Evolutionary conservation across 1,140 invertebrate genomes (phyloP).

Genomic region (Atta texana): DNA sequence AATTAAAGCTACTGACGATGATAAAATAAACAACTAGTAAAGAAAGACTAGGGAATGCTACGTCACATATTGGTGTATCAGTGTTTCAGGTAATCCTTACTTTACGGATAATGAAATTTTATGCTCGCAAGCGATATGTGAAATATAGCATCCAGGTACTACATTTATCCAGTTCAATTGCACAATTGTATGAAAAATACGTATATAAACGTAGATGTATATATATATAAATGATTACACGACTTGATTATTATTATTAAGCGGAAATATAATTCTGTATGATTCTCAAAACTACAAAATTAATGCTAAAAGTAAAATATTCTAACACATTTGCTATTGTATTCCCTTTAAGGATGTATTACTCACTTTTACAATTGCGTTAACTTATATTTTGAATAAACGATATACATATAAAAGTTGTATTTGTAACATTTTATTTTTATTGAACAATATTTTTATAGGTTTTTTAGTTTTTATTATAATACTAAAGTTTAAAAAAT

Average conservation of each 20-base stretch:
- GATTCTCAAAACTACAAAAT: constrained; percentile 40
- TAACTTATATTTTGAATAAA: too few species aligned
- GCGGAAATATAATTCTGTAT: constrained; percentile 67
- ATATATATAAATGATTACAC: constrained; percentile 70
- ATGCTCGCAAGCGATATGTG: constrained; percentile 33
- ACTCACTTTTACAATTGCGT: too few species aligned
- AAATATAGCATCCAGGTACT: constrained; percentile 49
- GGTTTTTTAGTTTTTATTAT: too few species aligned
- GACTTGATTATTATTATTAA: constrained; percentile 71
- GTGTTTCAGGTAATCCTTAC: background rate
- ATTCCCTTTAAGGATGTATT: background rate
- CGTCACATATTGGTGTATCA: constrained; percentile 28
- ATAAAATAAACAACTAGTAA: constrained; percentile 14
- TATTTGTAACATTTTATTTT: too few species aligned
- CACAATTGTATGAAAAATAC: constrained; percentile 78
- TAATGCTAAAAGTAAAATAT: constrained; percentile 67
- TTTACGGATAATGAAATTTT: constrained; percentile 26
- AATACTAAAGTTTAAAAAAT: too few species aligned
- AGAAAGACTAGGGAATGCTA: constrained; percentile 46
- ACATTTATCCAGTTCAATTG: constrained; percentile 66
- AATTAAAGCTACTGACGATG: constrained; percentile 18
- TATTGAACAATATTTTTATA: too few species aligned
- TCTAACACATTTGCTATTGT: constrained; percentile 57
- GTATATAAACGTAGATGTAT: constrained; percentile 69
- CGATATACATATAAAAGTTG: too few species aligned